Evolutionary conservation across 1,140 invertebrate species (phyloP).

Genomic region (Mamestra configurata): DNA sequence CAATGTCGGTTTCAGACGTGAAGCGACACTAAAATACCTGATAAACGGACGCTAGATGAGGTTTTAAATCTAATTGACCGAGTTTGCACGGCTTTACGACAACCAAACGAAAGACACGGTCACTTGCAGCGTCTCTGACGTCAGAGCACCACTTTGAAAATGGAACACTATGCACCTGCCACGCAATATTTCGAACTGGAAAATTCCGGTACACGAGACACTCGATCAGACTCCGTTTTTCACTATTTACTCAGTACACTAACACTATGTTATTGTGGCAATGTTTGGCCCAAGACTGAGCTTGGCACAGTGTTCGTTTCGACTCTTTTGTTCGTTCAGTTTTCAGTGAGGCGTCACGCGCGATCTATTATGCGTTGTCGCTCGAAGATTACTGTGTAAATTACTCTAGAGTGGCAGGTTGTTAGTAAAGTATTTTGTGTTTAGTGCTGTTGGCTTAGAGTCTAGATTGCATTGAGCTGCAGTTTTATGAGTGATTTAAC

Average conservation of each 20-base stretch:
- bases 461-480: background rate
- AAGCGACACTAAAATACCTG: background rate
- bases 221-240: background rate
- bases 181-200: constrained; percentile 44
- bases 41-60: background rate
- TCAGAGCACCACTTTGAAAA: constrained; percentile 9
- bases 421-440: constrained; percentile 15
- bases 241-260: constrained; percentile 36
- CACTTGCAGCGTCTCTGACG: constrained; percentile 2
- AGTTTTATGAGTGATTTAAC: constrained; percentile 2
- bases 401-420: constrained; percentile 16
- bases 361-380: constrained; percentile 52
- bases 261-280: constrained; percentile 67
- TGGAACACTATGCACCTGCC: constrained; percentile 32
- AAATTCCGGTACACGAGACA: constrained; percentile 48
- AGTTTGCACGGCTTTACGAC: background rate
- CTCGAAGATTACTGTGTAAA: constrained; percentile 47
- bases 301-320: constrained; percentile 64
- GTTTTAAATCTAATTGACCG: background rate
- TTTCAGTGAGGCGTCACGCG: constrained; percentile 51
- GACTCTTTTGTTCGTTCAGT: constrained; percentile 47
- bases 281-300: constrained; percentile 74
- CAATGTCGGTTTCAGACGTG: background rate
- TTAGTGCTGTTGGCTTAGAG: background rate
- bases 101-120: background rate